Base-by-base conservation (phyloP, 2,113 vertebrate species). In the Elaphurus davidianus region DNA sequence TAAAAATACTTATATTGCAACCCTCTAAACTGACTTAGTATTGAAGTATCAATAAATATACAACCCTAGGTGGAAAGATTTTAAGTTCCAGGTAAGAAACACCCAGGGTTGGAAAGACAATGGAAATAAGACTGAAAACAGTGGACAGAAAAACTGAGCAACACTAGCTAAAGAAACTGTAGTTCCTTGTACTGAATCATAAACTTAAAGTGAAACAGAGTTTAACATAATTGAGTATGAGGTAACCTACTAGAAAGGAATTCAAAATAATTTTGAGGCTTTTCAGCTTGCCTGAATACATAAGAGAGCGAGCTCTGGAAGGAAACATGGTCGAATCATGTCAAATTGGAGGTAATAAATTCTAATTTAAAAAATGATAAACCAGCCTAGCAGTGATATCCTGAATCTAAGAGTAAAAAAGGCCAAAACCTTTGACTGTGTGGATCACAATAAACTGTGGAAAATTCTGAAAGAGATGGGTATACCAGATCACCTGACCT, bases 251-350 rank as follows among this genome's bases (percentile, higher is more conserved):
- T 81, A 82, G 59, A 50, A 91, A 97, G 12, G 16, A 89, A 86
- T 92, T 94, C 45, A 94, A 86, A 96, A 92, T 85, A 95, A 94
- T 40, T 91, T 55, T 85, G 67, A 94, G 36, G 13, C 60, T 92
- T 89, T 74, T 54, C 95, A 45, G 28, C 57, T 91, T 78, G n/a
- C n/a, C n/a, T 47, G 83, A 40, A 25, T 43, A 86, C 17, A 2
- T 30, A 76, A 28, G 23, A 52, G 59, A 93, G 84, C 57, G 23
- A 81, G 21, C 28, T 45, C 30, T 59, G 33, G 12, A 21, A 64
- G 40, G 40, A 64, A 92, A 43, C 23, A 90, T 33, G 13, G 10
- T 57, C 93, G 13, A 30, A 25, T 62, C 59, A 55, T 19, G 47
- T 9, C 47, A 89, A 93, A 45, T 50, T 47, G 55, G 40, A 82